Percentiles rank a stretch among this genome's conserved stretches.
These are phyloP conservation scores for Crypturellus undulatus DNA, from an alignment of 2,113 vertebrate species.

Conservation along the genomic window DNA sequence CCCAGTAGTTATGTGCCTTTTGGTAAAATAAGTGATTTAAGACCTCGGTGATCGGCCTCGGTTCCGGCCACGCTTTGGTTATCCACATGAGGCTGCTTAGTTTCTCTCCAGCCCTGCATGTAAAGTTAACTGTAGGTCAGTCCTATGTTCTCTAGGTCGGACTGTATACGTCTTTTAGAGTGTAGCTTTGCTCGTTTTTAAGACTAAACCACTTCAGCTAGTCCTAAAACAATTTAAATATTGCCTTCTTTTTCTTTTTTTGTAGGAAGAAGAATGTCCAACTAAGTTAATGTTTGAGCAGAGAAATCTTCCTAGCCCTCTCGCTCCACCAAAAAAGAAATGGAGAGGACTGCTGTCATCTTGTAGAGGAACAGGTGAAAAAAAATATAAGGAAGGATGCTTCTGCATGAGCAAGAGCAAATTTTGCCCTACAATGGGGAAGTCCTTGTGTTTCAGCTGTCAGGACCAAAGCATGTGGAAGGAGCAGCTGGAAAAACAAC, in stretches of 20 bases:
- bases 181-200: not conserved
- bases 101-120: not conserved
- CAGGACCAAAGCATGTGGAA: constrained; percentile 11
- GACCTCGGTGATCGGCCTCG: not conserved
- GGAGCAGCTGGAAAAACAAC: constrained; percentile 7
- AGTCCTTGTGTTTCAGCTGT: constrained; percentile 82
- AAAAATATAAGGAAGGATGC: constrained; percentile 46
- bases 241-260: not conserved
- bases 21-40: not conserved
- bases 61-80: not conserved
- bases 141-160: not conserved
- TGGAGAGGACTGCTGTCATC: not conserved
- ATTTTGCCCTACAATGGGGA: constrained; percentile 83
- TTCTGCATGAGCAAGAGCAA: constrained; percentile 45
- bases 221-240: not conserved
- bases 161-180: fast-evolving
- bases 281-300: not conserved
- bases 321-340: not conserved
- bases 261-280: constrained; percentile 52
- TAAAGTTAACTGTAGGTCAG: not conserved
- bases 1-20: fast-evolving
- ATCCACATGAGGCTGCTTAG: not conserved
- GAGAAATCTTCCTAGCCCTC: not conserved
- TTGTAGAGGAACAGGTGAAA: not conserved
- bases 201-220: not conserved